Base-by-base conservation (phyloP, 2,888 invertebrate species). In the Eupithecia insigniata region DNA sequence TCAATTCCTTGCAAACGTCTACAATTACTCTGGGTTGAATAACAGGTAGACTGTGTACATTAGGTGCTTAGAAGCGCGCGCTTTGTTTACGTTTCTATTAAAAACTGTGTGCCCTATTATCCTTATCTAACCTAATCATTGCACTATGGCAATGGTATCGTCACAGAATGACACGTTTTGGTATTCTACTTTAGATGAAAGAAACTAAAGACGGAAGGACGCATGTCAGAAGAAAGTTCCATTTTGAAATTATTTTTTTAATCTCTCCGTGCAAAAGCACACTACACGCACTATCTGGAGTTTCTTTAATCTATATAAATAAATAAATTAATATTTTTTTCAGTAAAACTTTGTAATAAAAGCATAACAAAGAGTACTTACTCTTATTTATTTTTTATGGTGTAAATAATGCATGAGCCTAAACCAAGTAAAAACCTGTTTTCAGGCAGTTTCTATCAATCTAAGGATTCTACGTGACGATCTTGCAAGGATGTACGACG, bases 21-120 rank as follows among this genome's bases (percentile, higher is more conserved):
- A 34, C 39, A 64, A 65, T 70, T 66, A 70, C 70, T 34, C 22
- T 30, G 10, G 66, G 32, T 30, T 66, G 66, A 55, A 70, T 64
- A 65, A 58, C 66, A 46, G 43, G 39, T 18, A 65, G 18, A 39
- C 1, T 36, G 2, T 60, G 30, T 60, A 30, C 55, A 55, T 55
- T 26, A 55, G 55, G 5, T 26, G 12, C 14, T 55, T 14, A 5
- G 14, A 14, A 55, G 26, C 55, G 55, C 14, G 55, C 26, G 12
- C 1, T 26, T 26, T 22, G 51, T 10, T 51, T 22, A 22, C 51
- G 10, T 12, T 12, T 22, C 1, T 51, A n/a, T 18, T 39, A 39
- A 39, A 5, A 39, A 16, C 39, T 1, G 18, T 16, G 0, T 32
- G 32, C 32, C 5, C 39, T 39, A 39, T 39, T 39, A 16, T 39